These are phyloP conservation scores for Allacma fusca DNA, from an alignment of 2,888 invertebrate genomes.

Conservation along the genomic window DNA sequence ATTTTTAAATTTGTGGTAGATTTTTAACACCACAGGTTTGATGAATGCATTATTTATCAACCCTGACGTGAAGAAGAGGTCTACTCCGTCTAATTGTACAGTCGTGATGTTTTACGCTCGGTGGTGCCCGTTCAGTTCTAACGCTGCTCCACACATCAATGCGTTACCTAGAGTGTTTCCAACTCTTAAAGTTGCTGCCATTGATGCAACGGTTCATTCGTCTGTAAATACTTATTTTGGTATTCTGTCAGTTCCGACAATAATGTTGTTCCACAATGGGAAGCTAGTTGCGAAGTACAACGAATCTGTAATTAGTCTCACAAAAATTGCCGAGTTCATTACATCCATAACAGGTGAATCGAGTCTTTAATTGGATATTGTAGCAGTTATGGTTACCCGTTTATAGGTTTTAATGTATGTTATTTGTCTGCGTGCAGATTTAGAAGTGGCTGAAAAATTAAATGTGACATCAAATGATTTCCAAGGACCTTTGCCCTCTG, in stretches of 20 bases:
- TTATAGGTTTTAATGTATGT: no score
- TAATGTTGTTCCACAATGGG: conserved; percentile 86
- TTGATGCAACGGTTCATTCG: conserved; percentile 69
- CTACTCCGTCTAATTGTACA: conserved; percentile 72
- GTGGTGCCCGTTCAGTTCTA: conserved; percentile 88
- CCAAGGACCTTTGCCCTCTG: conserved; percentile 80
- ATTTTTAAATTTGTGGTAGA: conserved; percentile 65
- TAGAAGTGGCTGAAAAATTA: conserved; percentile 70
- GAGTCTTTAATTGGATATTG: not conserved
- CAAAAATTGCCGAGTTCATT: conserved; percentile 80
- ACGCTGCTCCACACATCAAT: conserved; percentile 89
- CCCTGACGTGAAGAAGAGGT: conserved; percentile 73
- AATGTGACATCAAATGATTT: conserved; percentile 79
- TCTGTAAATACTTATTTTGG: conserved; percentile 86
- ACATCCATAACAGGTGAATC: conserved; percentile 72
- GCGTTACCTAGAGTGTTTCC: conserved; percentile 87
- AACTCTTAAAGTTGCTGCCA: conserved; percentile 83
- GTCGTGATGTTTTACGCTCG: conserved; percentile 84
- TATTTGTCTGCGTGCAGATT: conserved; percentile 65
- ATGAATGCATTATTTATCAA: conserved; percentile 73
- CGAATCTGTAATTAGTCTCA: conserved; percentile 80
- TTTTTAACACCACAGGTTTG: conserved; percentile 75
- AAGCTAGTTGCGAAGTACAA: conserved; percentile 85
- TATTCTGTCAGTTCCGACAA: conserved; percentile 86
- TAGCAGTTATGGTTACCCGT: no score